Percentiles rank a stretch among this genome's conserved stretches.
These are phyloP conservation scores for Scelioninae gen. 1 DNA, from an alignment of 2,888 invertebrate species.

Conservation along the genomic window DNA sequence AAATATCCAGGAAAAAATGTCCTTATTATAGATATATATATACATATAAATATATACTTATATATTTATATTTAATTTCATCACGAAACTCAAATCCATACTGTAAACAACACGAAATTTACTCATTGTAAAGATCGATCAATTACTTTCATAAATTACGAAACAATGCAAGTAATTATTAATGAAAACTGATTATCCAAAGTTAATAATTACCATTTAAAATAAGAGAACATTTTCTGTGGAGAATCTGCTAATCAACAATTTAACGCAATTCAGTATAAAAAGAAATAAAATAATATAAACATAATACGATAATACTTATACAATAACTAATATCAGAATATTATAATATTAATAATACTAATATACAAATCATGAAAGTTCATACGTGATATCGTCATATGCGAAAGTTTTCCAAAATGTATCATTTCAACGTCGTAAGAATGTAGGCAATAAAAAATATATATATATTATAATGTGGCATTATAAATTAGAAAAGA, in stretches of 20 bases:
- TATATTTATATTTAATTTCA: no score
- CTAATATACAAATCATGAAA: constrained; percentile 74
- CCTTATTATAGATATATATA: no score
- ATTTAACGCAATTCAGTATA: constrained; percentile 45
- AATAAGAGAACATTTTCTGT: constrained; percentile 30
- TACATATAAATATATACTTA: no score
- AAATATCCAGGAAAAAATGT: no score
- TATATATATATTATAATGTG: constrained; percentile 9
- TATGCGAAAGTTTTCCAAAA: constrained; percentile 54
- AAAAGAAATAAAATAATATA: constrained; percentile 63
- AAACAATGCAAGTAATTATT: constrained; percentile 28
- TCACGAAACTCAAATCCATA: no score
- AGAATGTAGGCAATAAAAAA: constrained; percentile 51
- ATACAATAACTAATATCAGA: constrained; percentile 64
- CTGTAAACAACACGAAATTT: not conserved
- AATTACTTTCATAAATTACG: constrained; percentile 54
- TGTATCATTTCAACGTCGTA: constrained; percentile 56
- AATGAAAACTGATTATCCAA: constrained; percentile 14
- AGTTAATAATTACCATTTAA: constrained; percentile 32
- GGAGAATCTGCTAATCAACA: constrained; percentile 40
- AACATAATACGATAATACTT: constrained; percentile 66
- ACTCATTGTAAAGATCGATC: constrained; percentile 36
- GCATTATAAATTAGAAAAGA: no score
- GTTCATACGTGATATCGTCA: constrained; percentile 51
- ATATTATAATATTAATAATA: constrained; percentile 73